phyloP scores from a whole-genome alignment of 2,113 vertebrate genomes.

The Crypturellus undulatus region DNA sequence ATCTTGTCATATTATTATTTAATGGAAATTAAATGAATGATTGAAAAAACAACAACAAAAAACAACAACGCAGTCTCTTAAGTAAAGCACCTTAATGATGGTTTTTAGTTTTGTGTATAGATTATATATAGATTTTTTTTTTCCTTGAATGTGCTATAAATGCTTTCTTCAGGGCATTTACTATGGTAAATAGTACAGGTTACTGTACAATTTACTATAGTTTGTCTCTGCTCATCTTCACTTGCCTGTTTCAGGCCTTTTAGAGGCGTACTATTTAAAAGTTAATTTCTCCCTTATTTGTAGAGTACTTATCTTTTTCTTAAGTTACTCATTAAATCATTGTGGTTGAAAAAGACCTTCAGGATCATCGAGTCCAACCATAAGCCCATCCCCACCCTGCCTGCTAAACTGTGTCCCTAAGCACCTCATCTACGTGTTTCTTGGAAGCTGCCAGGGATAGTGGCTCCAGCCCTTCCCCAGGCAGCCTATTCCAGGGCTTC shows the following conservation, averaged over 20 bases:
- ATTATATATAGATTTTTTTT: not conserved
- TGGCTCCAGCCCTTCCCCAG: too few relatives aligned
- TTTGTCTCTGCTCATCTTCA: not conserved
- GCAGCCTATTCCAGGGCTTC: too few relatives aligned
- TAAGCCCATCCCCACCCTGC: too few relatives aligned
- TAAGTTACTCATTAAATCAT: not conserved
- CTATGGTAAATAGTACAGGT: too few relatives aligned
- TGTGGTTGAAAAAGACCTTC: too few relatives aligned
- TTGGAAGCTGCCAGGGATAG: too few relatives aligned
- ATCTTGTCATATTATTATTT: not conserved
- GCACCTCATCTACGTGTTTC: too few relatives aligned
- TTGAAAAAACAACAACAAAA: rapidly evolving
- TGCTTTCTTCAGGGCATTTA: too few relatives aligned
- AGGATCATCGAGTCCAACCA: too few relatives aligned
- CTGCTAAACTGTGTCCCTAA: too few relatives aligned
- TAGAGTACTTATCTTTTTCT: not conserved
- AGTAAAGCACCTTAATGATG: not conserved
- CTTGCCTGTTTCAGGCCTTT: not conserved
- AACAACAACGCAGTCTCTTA: rapidly evolving
- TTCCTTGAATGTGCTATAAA: too few relatives aligned
- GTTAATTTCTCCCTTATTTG: not conserved
- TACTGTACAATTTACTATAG: too few relatives aligned
- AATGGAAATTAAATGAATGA: not conserved
- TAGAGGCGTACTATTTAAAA: not conserved
- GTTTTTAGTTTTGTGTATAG: not conserved